phyloP scores from a whole-genome alignment of 2,888 invertebrate genomes.

The Hyposoter didymator region DNA sequence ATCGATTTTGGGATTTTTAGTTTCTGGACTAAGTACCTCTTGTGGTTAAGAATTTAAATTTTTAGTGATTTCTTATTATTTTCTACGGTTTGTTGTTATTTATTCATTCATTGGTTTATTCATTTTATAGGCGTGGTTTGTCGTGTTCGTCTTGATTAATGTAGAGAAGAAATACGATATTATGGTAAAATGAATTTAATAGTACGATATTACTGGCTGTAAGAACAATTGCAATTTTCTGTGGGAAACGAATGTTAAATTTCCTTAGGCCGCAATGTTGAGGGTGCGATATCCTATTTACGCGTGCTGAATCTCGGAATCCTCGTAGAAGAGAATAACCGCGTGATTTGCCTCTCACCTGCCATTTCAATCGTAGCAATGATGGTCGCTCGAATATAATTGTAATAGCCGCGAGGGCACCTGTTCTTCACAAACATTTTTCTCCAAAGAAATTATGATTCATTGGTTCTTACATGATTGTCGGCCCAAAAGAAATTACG shows the following conservation, averaged over 20 bases:
- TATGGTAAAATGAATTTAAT: conserved; percentile 4
- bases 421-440: conserved; percentile 40
- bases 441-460: background rate
- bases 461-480: conserved; percentile 13
- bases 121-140: background rate
- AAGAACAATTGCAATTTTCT: conserved; percentile 5
- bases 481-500: background rate
- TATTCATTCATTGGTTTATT: background rate
- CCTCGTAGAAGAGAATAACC: conserved; percentile 39
- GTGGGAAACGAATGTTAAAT: conserved; percentile 18
- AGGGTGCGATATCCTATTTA: conserved; percentile 24
- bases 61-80: background rate
- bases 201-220: conserved; percentile 14
- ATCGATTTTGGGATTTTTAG: background rate
- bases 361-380: conserved; percentile 53
- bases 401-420: conserved; percentile 38
- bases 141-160: conserved; percentile 4
- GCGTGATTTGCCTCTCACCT: conserved; percentile 60
- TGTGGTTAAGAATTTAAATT: background rate
- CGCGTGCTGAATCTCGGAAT: conserved; percentile 27
- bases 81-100: background rate
- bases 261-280: background rate
- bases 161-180: background rate
- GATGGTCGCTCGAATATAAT: conserved; percentile 43
- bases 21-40: background rate